Percentiles rank a stretch among this genome's conserved stretches.
Evolutionary conservation across 2,888 invertebrate genomes (phyloP).

Genomic region (Rhingia campestris): DNA sequence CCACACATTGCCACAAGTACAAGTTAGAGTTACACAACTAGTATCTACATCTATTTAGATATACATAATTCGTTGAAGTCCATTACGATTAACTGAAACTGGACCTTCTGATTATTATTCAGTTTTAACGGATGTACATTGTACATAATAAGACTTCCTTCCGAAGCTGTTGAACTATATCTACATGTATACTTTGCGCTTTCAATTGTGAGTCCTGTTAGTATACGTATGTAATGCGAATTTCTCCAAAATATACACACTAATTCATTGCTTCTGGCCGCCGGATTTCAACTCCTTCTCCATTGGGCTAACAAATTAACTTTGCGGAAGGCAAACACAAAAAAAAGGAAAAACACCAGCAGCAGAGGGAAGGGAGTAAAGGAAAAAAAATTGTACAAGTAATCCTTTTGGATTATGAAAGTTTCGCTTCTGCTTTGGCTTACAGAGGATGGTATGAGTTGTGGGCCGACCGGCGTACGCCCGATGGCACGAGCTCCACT

Average conservation of each 20-base stretch:
- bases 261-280: neutral
- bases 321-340: constrained; percentile 15
- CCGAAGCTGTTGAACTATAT: neutral
- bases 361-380: neutral
- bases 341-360: constrained; percentile 13
- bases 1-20: neutral
- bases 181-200: neutral
- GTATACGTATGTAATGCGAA: constrained; percentile 46
- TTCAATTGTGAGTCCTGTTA: constrained; percentile 26
- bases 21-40: neutral
- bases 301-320: constrained; percentile 54
- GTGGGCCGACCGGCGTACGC: neutral
- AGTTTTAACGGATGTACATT: constrained; percentile 14
- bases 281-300: neutral
- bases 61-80: constrained; percentile 51
- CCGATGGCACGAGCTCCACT: neutral
- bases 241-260: constrained; percentile 26
- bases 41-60: neutral
- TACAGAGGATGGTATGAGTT: constrained; percentile 23
- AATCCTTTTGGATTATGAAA: constrained; percentile 71
- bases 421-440: constrained; percentile 55
- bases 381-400: constrained; percentile 50
- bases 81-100: constrained; percentile 23
- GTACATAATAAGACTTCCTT: neutral
- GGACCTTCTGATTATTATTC: constrained; percentile 13